These are phyloP conservation scores for Calliopum simillimum DNA, from an alignment of 2,888 invertebrate genomes.

Conservation along the genomic window DNA sequence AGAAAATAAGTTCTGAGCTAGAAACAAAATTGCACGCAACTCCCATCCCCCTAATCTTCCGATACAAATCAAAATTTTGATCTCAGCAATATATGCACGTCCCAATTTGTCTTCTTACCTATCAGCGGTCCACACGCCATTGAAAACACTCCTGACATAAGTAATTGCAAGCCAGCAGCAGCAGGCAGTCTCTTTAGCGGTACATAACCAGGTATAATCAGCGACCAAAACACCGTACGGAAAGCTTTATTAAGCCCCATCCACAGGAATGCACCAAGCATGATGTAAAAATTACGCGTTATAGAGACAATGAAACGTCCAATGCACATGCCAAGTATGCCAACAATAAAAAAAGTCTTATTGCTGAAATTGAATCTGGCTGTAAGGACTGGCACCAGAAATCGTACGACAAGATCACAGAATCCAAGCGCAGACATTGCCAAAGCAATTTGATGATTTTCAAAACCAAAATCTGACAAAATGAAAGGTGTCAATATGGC, in stretches of 20 bases:
- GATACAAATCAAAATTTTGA: too few relatives aligned
- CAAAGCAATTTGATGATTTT: conserved; percentile 70
- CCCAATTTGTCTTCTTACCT: conserved; percentile 70
- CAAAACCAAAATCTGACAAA: conserved; percentile 74
- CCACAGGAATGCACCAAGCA: conserved; percentile 72
- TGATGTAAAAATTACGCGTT: conserved; percentile 70
- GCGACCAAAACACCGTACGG: conserved; percentile 78
- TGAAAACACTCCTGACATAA: conserved; percentile 75
- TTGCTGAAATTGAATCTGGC: conserved; percentile 77
- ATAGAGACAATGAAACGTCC: conserved; percentile 72
- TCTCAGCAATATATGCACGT: too few relatives aligned
- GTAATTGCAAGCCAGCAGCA: conserved; percentile 77
- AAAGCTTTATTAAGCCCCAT: conserved; percentile 80
- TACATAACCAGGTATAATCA: conserved; percentile 79
- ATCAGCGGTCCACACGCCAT: conserved; percentile 75
- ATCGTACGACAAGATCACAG: conserved; percentile 75
- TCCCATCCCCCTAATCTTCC: too few relatives aligned
- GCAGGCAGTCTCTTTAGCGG: conserved; percentile 77
- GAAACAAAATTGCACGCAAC: too few relatives aligned
- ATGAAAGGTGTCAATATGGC: conserved; percentile 81
- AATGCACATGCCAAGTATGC: conserved; percentile 75
- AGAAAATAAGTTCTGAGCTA: too few relatives aligned
- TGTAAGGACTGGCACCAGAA: conserved; percentile 76
- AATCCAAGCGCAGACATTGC: conserved; percentile 78
- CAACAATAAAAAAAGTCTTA: conserved; percentile 76